Base-by-base conservation (phyloP, 2,888 invertebrate genomes). In the Drosophila incognita region DNA sequence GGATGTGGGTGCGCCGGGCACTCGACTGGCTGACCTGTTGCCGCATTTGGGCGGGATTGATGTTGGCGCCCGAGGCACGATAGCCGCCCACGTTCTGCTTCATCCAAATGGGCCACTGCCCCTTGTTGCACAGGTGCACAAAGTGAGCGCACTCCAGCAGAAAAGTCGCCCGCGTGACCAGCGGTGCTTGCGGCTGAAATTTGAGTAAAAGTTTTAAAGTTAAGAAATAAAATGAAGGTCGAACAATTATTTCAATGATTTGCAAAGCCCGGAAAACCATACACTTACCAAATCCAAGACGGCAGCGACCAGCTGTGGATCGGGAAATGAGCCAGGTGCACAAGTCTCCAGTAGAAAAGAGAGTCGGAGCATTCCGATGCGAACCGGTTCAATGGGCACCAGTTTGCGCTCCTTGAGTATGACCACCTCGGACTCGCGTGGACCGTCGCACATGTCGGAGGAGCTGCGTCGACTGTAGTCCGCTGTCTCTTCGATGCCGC, bases 51-150 rank as follows among this genome's bases (percentile, higher is more conserved):
- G 94, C 76, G 82, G 93, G 78, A 77, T 92, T 91, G 79, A 94
- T 89, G 92, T 94, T 93, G 33, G 96, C 95, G 40, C 96, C 96
- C 1, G 93, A 93, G 0, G 96, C 95, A 53, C 97, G 94, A 91
- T 96, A 96, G 90, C 96, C 95, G 33, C 87, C 80, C 74, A 96
- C 94, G 90, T 96, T 97, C 11, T 97, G 95, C 93, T 98, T 98
- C 95, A 99, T 97, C 99, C 99, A 99, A 64, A 96, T 95, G 0
- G 99, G 99, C 99, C 99, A 99, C 84, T 98, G 98, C 0, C 99
- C 99, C 91, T 98, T 97, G 93, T 99, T 99, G 93, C 99, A 99
- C 80, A 98, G 96, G 91, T 99, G 99, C 2, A 99, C 99, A 84
- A 99, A 97, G 92, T 99, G 97, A 0, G 99, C 97, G 92, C 99